These are phyloP conservation scores for Dunckerocampus dactyliophorus DNA, from an alignment of 2,113 vertebrate species.

Conservation along the genomic window DNA sequence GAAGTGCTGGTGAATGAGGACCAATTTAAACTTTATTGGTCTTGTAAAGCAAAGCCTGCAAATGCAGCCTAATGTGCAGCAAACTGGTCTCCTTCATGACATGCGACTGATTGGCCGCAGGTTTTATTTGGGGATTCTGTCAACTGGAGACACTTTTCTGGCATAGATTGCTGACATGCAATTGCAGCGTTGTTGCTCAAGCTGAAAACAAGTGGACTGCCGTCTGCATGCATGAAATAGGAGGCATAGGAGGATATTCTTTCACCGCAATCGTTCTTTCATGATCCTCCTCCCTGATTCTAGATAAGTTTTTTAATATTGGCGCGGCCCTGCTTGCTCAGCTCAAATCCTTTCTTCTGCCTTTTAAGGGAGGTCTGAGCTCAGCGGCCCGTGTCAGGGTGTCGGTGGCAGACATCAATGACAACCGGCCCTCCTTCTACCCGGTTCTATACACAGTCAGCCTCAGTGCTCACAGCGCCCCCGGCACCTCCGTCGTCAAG, in stretches of 20 bases:
- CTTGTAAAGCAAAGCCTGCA: constrained; percentile 39
- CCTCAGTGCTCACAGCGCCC: constrained; percentile 87
- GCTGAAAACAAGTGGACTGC: constrained; percentile 15
- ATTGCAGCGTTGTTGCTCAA: background rate
- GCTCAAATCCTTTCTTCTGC: background rate
- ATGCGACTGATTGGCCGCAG: no score
- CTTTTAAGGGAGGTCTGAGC: constrained; percentile 84
- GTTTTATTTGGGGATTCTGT: constrained; percentile 1
- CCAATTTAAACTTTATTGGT: constrained; percentile 39
- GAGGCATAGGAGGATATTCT: constrained; percentile 4
- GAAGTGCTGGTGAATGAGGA: background rate
- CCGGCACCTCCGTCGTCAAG: constrained; percentile 85
- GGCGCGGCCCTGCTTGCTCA: background rate
- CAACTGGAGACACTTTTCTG: constrained; percentile 17
- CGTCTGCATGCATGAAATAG: constrained; percentile 14
- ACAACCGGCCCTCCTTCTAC: constrained; percentile 90
- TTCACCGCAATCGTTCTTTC: constrained; percentile 3
- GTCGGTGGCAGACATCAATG: constrained; percentile 86
- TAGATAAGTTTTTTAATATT: background rate
- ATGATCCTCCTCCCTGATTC: constrained; percentile 6
- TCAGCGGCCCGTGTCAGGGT: constrained; percentile 84
- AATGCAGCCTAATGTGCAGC: constrained; percentile 33
- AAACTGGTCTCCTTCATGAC: constrained; percentile 8
- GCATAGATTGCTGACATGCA: constrained; percentile 19
- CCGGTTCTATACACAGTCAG: constrained; percentile 87